Conservation (phyloP, 2,797 vertebrate genomes). For the Pseudochirops corinnae region DNA sequence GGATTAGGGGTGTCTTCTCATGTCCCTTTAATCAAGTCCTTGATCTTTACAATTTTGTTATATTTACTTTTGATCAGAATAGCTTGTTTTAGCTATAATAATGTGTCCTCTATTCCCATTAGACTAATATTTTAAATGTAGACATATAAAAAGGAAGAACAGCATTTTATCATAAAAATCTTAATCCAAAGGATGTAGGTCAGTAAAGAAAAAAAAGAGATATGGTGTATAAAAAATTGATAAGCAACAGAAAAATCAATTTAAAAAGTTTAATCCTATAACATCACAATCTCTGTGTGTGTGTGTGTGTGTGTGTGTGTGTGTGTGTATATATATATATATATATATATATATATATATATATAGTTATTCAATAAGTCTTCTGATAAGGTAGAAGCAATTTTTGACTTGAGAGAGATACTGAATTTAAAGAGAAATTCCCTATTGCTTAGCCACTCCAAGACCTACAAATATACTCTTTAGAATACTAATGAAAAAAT, state of each 20-base stretch:
- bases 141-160: slow-evolving; percentile 57
- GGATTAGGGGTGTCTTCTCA: neutral
- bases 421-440: slow-evolving; percentile 1
- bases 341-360: slow-evolving; percentile 22
- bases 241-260: slow-evolving; percentile 56
- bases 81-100: slow-evolving; percentile 1
- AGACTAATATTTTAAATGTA: slow-evolving; percentile 54
- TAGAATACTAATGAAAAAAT: slow-evolving; percentile 45
- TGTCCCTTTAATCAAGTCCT: neutral
- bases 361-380: slow-evolving; percentile 22
- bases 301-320: too few species aligned
- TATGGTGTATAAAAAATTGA: slow-evolving; percentile 21
- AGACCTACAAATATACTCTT: slow-evolving; percentile 34
- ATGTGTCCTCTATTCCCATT: slow-evolving; percentile 26
- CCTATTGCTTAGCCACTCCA: neutral
- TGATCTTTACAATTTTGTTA: neutral
- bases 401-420: slow-evolving; percentile 53
- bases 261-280: slow-evolving; percentile 47
- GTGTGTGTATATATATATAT: slow-evolving; percentile 38
- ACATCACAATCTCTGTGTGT: slow-evolving; percentile 27
- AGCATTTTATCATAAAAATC: slow-evolving; percentile 60
- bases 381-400: slow-evolving; percentile 57
- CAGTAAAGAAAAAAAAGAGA: slow-evolving; percentile 44
- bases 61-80: neutral
- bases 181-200: slow-evolving; percentile 49